A percentile compares a stretch with the other conserved stretches of the same genome.
phyloP scores from a whole-genome alignment of 2,113 vertebrate genomes.

The Stomatorhinus ivindoensis region DNA sequence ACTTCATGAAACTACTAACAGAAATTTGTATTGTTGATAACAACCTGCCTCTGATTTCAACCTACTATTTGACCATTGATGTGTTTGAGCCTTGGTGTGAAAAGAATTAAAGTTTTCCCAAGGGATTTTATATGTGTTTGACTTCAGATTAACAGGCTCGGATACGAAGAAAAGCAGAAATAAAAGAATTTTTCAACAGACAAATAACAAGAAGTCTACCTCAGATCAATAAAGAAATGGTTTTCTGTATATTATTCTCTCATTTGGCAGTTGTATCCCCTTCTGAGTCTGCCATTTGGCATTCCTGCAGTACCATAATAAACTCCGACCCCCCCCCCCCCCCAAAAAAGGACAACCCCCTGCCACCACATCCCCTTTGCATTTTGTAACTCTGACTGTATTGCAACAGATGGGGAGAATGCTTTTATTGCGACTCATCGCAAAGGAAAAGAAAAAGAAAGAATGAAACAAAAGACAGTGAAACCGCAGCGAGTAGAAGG shows the following conservation, averaged over 20 bases:
- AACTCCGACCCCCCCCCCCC: neutral
- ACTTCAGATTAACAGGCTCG: neutral
- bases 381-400: neutral
- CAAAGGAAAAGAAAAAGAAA: neutral
- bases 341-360: neutral
- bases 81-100: neutral
- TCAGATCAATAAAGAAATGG: neutral
- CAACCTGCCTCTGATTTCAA: neutral
- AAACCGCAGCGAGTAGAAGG: neutral
- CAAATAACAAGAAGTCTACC: neutral
- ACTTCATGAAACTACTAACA: slow-evolving; percentile 1
- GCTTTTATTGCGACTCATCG: neutral
- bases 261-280: neutral
- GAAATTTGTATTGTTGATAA: neutral
- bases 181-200: neutral
- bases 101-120: neutral
- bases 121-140: neutral
- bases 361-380: neutral
- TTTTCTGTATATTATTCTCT: neutral
- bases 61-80: neutral
- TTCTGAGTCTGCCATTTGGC: neutral
- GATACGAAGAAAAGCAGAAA: neutral
- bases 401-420: neutral
- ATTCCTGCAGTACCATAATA: neutral
- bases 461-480: neutral